Conservation (phyloP, 2,888 invertebrate genomes). For the Masnerella sp. region DNA sequence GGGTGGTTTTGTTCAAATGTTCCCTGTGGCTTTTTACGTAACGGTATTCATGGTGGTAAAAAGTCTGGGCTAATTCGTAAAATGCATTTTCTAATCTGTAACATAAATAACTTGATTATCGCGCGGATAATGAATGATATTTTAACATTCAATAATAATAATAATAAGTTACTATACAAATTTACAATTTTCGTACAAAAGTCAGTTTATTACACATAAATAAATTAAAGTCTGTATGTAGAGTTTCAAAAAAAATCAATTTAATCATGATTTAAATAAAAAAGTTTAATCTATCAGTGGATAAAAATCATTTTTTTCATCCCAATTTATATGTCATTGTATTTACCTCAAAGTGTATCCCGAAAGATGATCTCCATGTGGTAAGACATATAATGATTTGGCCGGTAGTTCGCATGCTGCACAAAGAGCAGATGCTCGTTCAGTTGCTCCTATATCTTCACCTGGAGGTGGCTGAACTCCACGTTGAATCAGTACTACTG, state of each 20-base stretch:
- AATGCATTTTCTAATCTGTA: slow-evolving; percentile 93
- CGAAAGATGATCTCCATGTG: slow-evolving; percentile 91
- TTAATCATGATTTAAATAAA: too few species aligned
- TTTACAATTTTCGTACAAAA: too few species aligned
- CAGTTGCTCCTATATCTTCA: slow-evolving; percentile 91
- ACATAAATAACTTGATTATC: slow-evolving; percentile 6
- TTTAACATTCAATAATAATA: too few species aligned
- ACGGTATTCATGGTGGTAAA: slow-evolving; percentile 93
- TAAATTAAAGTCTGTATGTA: too few species aligned
- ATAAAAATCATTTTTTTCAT: too few species aligned
- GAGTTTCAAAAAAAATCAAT: too few species aligned
- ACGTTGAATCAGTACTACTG: slow-evolving; percentile 94
- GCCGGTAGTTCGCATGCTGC: slow-evolving; percentile 94
- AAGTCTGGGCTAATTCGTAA: slow-evolving; percentile 93
- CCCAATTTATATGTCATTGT: too few species aligned
- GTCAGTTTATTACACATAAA: too few species aligned
- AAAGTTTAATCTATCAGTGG: too few species aligned
- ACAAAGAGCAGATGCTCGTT: slow-evolving; percentile 93
- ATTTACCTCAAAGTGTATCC: slow-evolving; percentile 84
- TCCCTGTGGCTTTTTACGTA: slow-evolving; percentile 93
- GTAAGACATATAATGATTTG: slow-evolving; percentile 94
- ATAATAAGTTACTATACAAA: too few species aligned
- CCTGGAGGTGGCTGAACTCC: slow-evolving; percentile 86
- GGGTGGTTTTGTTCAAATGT: slow-evolving; percentile 92
- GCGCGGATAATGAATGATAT: too few species aligned